A percentile compares a stretch with the other conserved stretches of the same genome.
phyloP scores from a whole-genome alignment of 2,797 vertebrate genomes.

The Lophius americanus region DNA sequence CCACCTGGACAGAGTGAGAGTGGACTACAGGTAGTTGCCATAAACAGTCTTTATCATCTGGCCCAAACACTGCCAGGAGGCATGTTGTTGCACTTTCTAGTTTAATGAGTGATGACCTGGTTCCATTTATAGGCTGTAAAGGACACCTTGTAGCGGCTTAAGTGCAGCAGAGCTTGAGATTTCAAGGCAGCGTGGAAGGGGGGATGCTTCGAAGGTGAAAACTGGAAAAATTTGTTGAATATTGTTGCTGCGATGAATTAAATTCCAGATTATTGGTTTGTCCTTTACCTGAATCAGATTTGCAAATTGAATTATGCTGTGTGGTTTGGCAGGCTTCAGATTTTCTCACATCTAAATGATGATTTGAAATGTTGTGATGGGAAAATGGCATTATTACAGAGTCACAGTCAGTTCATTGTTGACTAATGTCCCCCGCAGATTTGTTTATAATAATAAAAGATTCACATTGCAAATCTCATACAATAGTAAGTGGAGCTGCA shows the following conservation, averaged over 20 bases:
- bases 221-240: background rate
- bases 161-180: conserved; percentile 54
- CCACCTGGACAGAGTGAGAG: conserved; percentile 56
- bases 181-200: conserved; percentile 32
- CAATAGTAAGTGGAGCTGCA: background rate
- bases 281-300: background rate
- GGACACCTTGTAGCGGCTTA: conserved; percentile 58
- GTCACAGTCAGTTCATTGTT: background rate
- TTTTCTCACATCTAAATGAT: conserved; percentile 10
- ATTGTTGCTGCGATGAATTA: background rate
- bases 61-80: conserved; percentile 49
- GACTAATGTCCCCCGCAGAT: background rate
- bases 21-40: conserved; percentile 50
- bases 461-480: too few relatives aligned
- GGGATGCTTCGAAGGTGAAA: background rate
- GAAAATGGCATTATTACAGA: background rate
- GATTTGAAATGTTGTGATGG: too few relatives aligned
- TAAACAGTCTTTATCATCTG: conserved; percentile 69
- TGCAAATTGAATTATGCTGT: background rate
- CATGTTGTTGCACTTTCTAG: conserved; percentile 65
- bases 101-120: conserved; percentile 77
- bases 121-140: conserved; percentile 76
- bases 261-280: conserved; percentile 8
- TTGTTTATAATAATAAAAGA: background rate
- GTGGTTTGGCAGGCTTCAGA: conserved; percentile 6